Percentiles rank a stretch among this genome's conserved stretches.
Evolutionary conservation across 2,888 invertebrate genomes (phyloP).

Genomic region (Lacanobia wlatinum): DNA sequence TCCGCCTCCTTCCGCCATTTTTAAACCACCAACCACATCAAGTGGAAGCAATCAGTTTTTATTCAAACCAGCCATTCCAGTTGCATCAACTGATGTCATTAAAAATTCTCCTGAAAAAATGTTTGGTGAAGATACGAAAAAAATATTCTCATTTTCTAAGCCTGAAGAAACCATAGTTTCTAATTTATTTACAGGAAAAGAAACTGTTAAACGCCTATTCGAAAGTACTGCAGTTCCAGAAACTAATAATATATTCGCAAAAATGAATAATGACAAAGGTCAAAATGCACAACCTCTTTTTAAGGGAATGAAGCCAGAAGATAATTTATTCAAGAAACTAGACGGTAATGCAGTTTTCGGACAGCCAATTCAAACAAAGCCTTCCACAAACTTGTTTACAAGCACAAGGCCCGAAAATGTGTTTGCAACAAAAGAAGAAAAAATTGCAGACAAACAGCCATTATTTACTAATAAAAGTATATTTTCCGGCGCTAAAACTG

Average conservation of each 20-base stretch:
- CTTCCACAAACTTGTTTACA: slow-evolving; percentile 61
- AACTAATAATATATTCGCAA: slow-evolving; percentile 65
- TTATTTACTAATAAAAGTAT: slow-evolving; percentile 56
- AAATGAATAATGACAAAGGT: slow-evolving; percentile 64
- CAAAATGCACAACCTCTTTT: slow-evolving; percentile 67
- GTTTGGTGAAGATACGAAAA: slow-evolving; percentile 73
- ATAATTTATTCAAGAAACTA: slow-evolving; percentile 61
- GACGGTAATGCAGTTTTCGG: slow-evolving; percentile 64
- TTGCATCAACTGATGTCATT: slow-evolving; percentile 79
- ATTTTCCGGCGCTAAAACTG: slow-evolving; percentile 65
- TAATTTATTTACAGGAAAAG: slow-evolving; percentile 68
- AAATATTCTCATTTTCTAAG: slow-evolving; percentile 83
- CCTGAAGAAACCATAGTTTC: slow-evolving; percentile 75
- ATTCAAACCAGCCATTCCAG: slow-evolving; percentile 85
- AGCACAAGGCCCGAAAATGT: slow-evolving; percentile 45
- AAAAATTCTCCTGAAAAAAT: slow-evolving; percentile 80
- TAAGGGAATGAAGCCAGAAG: slow-evolving; percentile 54
- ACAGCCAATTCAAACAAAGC: slow-evolving; percentile 55
- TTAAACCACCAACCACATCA: slow-evolving; percentile 22
- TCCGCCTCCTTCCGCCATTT: slow-evolving; percentile 6
- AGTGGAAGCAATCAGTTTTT: slow-evolving; percentile 74
- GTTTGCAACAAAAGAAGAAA: slow-evolving; percentile 50
- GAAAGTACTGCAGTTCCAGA: slow-evolving; percentile 53
- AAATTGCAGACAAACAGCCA: slow-evolving; percentile 28
- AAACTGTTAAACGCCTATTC: slow-evolving; percentile 63